These are phyloP conservation scores for Cetonia aurata DNA, from an alignment of 2,888 invertebrate genomes.

Conservation along the genomic window DNA sequence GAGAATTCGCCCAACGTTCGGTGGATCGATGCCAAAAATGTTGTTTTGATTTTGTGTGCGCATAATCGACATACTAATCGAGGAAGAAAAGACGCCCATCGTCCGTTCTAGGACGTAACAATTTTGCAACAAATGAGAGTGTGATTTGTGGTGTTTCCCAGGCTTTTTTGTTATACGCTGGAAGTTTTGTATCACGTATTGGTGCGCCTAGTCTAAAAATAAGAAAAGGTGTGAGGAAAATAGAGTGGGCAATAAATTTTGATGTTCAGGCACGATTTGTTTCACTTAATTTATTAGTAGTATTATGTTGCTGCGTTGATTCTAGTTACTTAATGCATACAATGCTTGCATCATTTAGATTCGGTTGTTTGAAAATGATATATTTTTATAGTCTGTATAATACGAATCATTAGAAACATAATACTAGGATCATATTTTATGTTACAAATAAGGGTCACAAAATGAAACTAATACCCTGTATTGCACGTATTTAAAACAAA, in stretches of 20 bases:
- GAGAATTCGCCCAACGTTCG: neutral
- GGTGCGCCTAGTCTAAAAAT: slow-evolving; percentile 2
- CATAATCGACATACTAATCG: slow-evolving; percentile 20
- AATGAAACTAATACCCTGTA: no score
- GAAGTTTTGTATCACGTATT: neutral
- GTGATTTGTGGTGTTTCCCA: neutral
- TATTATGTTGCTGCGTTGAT: no score
- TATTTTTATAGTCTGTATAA: no score
- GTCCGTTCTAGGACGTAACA: neutral
- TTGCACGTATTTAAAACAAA: no score
- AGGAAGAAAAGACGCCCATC: neutral
- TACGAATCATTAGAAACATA: no score
- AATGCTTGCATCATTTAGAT: no score
- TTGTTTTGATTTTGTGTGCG: slow-evolving; percentile 21
- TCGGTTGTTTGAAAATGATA: no score
- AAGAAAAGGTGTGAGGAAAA: neutral
- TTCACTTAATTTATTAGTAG: no score
- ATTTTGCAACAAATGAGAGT: slow-evolving; percentile 23
- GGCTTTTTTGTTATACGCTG: slow-evolving; percentile 5
- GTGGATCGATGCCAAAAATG: slow-evolving; percentile 18
- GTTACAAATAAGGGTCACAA: no score
- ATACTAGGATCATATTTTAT: no score
- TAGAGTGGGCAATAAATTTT: neutral
- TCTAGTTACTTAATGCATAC: no score
- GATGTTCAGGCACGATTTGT: no score